These are phyloP conservation scores for Acleris laterana DNA, from an alignment of 2,888 invertebrate genomes.

Conservation along the genomic window DNA sequence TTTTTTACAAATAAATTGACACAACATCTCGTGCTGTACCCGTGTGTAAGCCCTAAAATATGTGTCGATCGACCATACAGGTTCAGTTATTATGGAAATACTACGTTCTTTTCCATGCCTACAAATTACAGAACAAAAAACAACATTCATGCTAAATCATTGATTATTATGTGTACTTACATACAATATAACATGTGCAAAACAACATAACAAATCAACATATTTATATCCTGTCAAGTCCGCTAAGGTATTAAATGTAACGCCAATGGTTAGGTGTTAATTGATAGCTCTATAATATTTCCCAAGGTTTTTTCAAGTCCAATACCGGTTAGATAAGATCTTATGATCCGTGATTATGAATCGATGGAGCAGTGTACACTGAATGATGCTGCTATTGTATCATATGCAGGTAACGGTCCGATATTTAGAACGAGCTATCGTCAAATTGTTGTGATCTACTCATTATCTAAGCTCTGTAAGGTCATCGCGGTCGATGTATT, in stretches of 20 bases:
- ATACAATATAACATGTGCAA: no score
- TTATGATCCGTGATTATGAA: not conserved
- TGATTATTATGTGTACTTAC: no score
- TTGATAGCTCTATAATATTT: constrained; percentile 48
- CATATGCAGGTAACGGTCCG: constrained; percentile 50
- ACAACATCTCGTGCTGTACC: no score
- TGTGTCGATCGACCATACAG: no score
- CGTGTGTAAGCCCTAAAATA: no score
- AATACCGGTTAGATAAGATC: not conserved
- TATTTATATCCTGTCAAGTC: no score
- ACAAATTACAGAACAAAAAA: no score
- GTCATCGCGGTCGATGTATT: constrained; percentile 62
- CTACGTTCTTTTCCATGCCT: no score
- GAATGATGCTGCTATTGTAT: not conserved
- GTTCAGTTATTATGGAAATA: no score
- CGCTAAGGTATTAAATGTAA: constrained; percentile 19
- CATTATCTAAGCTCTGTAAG: constrained; percentile 53
- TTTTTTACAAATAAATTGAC: no score
- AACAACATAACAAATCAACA: no score
- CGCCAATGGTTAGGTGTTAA: constrained; percentile 54
- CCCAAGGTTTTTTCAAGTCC: constrained; percentile 2
- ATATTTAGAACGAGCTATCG: constrained; percentile 59
- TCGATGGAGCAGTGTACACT: constrained; percentile 1
- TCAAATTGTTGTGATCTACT: constrained; percentile 71
- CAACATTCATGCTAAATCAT: no score